phyloP scores from a whole-genome alignment of 2,797 vertebrate species.

The Melanotaenia boesemani region DNA sequence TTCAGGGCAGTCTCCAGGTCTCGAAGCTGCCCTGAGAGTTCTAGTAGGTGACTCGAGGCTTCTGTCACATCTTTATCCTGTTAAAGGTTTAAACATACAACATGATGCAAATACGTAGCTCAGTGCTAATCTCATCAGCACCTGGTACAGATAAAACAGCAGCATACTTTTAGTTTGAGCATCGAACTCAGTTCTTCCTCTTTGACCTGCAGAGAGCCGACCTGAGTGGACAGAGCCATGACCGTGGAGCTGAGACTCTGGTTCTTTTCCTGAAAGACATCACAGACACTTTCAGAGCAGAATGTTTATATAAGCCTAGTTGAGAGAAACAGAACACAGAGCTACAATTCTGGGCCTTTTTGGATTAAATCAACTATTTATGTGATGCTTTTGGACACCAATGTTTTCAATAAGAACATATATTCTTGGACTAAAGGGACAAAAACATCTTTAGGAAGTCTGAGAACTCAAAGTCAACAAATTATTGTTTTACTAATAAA shows the following conservation, averaged over 20 bases:
- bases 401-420: no score
- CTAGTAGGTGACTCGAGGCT: conserved; percentile 82
- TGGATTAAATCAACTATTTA: no score
- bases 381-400: no score
- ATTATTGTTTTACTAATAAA: no score
- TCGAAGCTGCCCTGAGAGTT: conserved; percentile 82
- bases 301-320: no score
- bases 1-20: conserved; percentile 76
- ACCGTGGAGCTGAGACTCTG: conserved; percentile 85
- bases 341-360: neutral
- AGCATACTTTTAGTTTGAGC: conserved; percentile 89
- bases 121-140: no score
- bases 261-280: conserved; percentile 85
- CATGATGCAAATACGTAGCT: no score
- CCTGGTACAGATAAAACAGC: neutral
- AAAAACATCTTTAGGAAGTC: no score
- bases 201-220: conserved; percentile 88
- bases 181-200: conserved; percentile 89
- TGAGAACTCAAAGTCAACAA: no score
- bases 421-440: no score
- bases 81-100: neutral
- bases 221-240: conserved; percentile 85
- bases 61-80: conserved; percentile 89
- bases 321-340: no score
- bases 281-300: no score